These are phyloP conservation scores for Dendroctonus valens DNA, from an alignment of 1,140 invertebrate genomes.

Conservation along the genomic window DNA sequence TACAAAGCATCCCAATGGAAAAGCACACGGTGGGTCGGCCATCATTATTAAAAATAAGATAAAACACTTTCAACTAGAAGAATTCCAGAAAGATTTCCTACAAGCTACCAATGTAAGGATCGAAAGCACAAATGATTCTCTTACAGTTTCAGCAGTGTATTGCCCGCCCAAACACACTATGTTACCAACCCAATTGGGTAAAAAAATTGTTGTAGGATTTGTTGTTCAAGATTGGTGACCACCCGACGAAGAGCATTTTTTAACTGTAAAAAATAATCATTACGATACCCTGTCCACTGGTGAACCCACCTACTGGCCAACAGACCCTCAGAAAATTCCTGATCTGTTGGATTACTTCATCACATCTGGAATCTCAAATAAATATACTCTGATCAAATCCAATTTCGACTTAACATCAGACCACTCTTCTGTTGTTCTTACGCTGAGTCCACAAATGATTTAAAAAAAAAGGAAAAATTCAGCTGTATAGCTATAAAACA, in stretches of 20 bases:
- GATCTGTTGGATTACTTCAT: slow-evolving; percentile 1
- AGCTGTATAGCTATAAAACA: too few species aligned
- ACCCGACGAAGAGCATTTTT: neutral
- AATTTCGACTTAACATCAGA: neutral
- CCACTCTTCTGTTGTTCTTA: neutral
- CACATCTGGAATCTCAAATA: neutral
- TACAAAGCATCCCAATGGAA: too few species aligned
- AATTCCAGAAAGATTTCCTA: too few species aligned
- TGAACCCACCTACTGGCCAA: slow-evolving; percentile 3
- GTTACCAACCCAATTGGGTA: neutral
- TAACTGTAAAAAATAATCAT: too few species aligned
- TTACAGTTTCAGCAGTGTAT: too few species aligned
- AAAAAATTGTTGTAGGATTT: neutral
- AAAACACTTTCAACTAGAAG: too few species aligned
- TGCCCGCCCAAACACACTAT: too few species aligned
- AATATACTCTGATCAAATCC: neutral
- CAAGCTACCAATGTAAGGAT: too few species aligned
- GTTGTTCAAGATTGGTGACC: neutral
- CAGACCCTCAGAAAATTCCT: neutral
- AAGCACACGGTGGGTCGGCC: too few species aligned
- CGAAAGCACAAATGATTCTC: too few species aligned
- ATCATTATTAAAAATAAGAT: too few species aligned
- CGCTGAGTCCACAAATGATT: neutral
- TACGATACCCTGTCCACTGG: neutral
- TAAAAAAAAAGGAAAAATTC: too few species aligned